These are phyloP conservation scores for Loris lydekkerianus DNA, from an alignment of 2,797 vertebrate genomes.

Conservation along the genomic window DNA sequence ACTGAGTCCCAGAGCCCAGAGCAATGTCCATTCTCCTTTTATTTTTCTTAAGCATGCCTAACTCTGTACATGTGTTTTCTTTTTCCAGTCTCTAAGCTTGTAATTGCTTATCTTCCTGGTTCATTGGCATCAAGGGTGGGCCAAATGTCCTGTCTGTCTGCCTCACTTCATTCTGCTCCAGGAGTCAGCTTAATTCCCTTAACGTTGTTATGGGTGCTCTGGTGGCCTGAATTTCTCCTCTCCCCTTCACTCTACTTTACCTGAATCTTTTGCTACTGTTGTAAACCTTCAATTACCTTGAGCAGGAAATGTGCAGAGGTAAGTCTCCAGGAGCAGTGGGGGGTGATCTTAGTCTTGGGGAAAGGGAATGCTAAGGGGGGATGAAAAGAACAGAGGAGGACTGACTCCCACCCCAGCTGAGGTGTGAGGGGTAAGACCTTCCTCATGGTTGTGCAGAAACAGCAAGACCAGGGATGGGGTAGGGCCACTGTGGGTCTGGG, in stretches of 20 bases:
- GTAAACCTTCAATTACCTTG: neutral
- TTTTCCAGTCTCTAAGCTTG: neutral
- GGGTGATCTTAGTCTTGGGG: neutral
- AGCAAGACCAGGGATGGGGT: neutral
- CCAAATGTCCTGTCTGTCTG: neutral
- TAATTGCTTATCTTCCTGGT: neutral
- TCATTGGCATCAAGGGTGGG: neutral
- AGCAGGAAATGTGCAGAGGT: neutral
- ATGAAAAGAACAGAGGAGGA: neutral
- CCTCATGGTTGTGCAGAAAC: neutral
- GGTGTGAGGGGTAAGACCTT: neutral
- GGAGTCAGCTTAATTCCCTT: neutral
- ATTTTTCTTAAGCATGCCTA: neutral
- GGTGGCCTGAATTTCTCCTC: neutral
- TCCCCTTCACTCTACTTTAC: neutral
- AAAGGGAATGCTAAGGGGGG: neutral
- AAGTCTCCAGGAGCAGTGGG: neutral
- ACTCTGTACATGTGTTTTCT: neutral
- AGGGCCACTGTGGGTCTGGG: rapidly evolving
- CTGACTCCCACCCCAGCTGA: neutral
- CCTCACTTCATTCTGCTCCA: neutral
- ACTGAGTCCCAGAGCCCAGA: neutral
- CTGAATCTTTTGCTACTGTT: neutral
- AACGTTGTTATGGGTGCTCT: too few relatives aligned
- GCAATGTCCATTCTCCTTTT: rapidly evolving